These are phyloP conservation scores for Fukomys damarensis DNA, from an alignment of 2,113 vertebrate genomes.

Conservation along the genomic window DNA sequence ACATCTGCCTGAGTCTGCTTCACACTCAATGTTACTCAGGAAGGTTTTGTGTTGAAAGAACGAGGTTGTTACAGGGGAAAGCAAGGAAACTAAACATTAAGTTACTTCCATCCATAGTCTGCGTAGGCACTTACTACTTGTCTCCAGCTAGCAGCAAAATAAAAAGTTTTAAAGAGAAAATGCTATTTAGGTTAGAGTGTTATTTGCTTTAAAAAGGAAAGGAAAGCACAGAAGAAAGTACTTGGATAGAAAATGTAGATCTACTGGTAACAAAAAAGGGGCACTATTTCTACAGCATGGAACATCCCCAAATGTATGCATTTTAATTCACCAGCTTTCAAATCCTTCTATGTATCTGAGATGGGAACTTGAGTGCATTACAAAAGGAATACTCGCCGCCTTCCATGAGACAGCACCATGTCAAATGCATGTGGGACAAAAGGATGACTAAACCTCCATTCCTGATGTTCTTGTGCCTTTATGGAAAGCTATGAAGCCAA, in stretches of 20 bases:
- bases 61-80: background rate
- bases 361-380: background rate
- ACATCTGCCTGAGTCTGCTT: too few species aligned
- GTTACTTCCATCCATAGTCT: background rate
- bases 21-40: background rate
- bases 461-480: background rate
- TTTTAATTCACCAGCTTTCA: background rate
- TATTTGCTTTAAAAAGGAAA: background rate
- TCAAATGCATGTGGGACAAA: background rate
- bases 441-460: background rate
- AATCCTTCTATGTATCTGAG: background rate
- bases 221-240: conserved; percentile 14
- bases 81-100: background rate
- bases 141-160: background rate
- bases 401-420: fast-evolving
- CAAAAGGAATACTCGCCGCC: background rate
- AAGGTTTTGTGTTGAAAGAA: background rate
- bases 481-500: background rate
- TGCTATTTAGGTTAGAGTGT: background rate
- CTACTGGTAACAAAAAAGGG: background rate
- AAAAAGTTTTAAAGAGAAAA: conserved; percentile 21
- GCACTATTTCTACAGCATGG: background rate
- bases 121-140: background rate
- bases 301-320: background rate
- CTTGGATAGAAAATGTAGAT: background rate